Evolutionary conservation across 1,140 invertebrate genomes (phyloP).

Genomic region (Kradibia gibbosae): DNA sequence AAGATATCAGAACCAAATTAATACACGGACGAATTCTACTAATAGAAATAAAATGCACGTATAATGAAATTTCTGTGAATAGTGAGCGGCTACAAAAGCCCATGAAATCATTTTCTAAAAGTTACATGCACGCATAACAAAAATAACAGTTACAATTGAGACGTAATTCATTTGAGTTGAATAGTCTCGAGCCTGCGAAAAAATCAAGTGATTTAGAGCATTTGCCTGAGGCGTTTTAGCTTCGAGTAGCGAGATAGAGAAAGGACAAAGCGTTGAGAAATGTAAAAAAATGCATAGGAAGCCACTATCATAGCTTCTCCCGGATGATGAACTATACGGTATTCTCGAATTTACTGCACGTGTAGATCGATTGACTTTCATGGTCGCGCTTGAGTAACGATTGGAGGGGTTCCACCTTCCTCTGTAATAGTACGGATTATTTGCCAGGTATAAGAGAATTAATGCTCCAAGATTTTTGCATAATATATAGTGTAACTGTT

Average conservation of each 20-base stretch:
- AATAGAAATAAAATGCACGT: not conserved
- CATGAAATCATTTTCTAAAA: not conserved
- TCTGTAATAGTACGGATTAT: too few species aligned
- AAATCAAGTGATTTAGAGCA: slow-evolving; percentile 2
- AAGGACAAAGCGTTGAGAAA: not conserved
- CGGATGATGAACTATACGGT: not conserved
- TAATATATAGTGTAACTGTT: too few species aligned
- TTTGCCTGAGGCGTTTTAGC: not conserved
- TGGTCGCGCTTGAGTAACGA: not conserved
- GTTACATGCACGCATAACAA: not conserved
- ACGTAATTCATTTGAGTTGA: slow-evolving; percentile 46
- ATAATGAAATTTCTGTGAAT: too few species aligned
- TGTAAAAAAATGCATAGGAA: slow-evolving; percentile 18
- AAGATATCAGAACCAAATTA: too few species aligned
- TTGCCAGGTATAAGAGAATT: too few species aligned
- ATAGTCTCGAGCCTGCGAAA: not conserved
- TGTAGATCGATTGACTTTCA: slow-evolving; percentile 35
- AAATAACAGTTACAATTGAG: slow-evolving; percentile 15
- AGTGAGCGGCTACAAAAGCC: not conserved
- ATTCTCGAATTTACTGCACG: not conserved
- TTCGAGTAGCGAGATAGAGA: not conserved
- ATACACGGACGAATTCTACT: not conserved
- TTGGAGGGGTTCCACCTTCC: not conserved
- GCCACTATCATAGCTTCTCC: not conserved
- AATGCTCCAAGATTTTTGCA: too few species aligned